A percentile compares a stretch with the other conserved stretches of the same genome.
phyloP scores from a whole-genome alignment of 2,113 vertebrate genomes.

The Syngnathus scovelli region DNA sequence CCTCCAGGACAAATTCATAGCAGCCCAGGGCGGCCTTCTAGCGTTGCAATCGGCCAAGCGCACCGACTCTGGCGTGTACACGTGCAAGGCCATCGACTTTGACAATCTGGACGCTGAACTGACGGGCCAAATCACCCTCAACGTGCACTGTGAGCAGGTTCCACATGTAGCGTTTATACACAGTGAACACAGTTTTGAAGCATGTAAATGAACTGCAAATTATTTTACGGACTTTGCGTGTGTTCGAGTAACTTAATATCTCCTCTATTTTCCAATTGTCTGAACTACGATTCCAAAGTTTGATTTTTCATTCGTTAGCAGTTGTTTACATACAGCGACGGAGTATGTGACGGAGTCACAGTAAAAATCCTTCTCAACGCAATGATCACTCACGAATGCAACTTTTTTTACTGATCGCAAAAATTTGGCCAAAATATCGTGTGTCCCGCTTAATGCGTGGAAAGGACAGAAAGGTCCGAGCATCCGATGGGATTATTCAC shows the following conservation, averaged over 20 bases:
- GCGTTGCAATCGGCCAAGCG: conserved; percentile 61
- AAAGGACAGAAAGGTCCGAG: conserved; percentile 24
- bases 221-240: too few relatives aligned
- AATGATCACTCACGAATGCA: not conserved
- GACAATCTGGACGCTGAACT: conserved; percentile 61
- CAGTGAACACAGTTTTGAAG: too few relatives aligned
- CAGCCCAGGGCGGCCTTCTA: conserved; percentile 18
- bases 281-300: too few relatives aligned
- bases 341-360: too few relatives aligned
- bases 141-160: conserved; percentile 75
- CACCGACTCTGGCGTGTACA: conserved; percentile 60
- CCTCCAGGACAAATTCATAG: accelerated
- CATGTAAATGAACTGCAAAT: too few relatives aligned
- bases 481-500: conserved; percentile 41
- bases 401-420: not conserved
- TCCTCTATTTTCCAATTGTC: too few relatives aligned
- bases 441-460: conserved; percentile 11
- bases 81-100: conserved; percentile 71
- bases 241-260: too few relatives aligned
- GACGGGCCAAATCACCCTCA: conserved; percentile 46
- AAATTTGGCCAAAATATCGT: not conserved
- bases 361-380: too few relatives aligned
- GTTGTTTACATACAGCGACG: too few relatives aligned
- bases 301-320: too few relatives aligned
- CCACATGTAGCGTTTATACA: too few relatives aligned